Evolutionary conservation across 2,888 invertebrate species (phyloP), one percentile per base, ranked within the genome.

Genomic region (Serripes groenlandicus): DNA sequence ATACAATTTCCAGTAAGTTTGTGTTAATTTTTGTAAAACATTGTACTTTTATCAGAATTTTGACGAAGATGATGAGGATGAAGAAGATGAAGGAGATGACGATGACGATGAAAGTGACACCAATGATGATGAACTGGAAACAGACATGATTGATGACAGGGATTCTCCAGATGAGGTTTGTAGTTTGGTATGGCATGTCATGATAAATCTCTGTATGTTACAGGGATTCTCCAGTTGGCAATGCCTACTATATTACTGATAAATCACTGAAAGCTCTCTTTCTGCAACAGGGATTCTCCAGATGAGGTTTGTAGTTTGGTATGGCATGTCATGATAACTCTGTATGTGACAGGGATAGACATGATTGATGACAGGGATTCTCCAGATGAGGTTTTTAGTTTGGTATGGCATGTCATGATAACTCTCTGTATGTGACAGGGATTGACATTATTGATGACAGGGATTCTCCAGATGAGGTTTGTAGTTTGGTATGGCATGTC

Each of bases 61-160:
- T 76, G 78, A 81, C 81, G 69, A 93, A 89, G 90, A 90, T 75
- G 94, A 94, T 74, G 95, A 94, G 68, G 94, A 95, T 30, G 94
- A 94, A 52, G 94, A 94, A 70, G 94, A 94, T 30, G 94, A 95
- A 66, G 94, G 94, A 56, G 94, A 95, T 75, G 95, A 95, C 77
- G 94, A 94, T 72, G 94, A 91, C 72, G 94, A 94, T 81, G 94
- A 94, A 88, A 94, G 95, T 83, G 94, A 94, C 87, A 94, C 94
- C 54, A 94, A 94, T 88, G 94, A 94, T 90, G 95, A 94, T 88
- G 94, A 94, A 81, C 86, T 94, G 5, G 94, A 93, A 75, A 93
- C 93, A 26, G 94, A 94, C 82, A 93, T 94, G 94, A 91, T 92
- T 81, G 92, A 93, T 89, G 93, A 93, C 73, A 88, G 92, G 73